phyloP scores from a whole-genome alignment of 2,113 vertebrate species.

The Lanius ludovicianus region DNA sequence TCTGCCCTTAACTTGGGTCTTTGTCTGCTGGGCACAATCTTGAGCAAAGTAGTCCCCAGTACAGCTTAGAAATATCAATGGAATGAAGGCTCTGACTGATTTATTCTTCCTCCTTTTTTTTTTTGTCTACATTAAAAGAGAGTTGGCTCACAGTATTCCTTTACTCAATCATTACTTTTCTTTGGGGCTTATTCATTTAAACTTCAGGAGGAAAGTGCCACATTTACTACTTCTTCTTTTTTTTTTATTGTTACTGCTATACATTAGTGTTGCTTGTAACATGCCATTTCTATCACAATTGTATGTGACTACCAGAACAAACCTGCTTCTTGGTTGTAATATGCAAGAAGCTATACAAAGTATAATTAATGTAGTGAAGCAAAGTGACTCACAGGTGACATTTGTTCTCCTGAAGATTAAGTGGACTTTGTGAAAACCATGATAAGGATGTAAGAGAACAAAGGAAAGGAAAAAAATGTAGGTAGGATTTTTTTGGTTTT shows the following conservation, averaged over 20 bases:
- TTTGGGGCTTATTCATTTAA: background rate
- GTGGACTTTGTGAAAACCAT: background rate
- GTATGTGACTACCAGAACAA: background rate
- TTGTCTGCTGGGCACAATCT: slow-evolving; percentile 5
- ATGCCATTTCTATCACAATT: background rate
- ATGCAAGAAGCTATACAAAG: background rate
- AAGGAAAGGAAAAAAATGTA: background rate
- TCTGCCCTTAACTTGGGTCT: slow-evolving; percentile 1
- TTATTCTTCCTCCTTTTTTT: slow-evolving; percentile 23
- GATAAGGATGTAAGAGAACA: background rate
- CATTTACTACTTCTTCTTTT: background rate
- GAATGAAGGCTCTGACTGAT: background rate
- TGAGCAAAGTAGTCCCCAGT: slow-evolving; percentile 1
- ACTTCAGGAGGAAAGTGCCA: background rate
- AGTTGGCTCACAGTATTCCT: background rate
- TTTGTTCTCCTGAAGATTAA: background rate
- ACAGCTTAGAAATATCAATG: slow-evolving; percentile 38
- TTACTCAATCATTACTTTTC: background rate
- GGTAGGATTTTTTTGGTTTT: background rate
- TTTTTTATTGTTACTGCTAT: background rate
- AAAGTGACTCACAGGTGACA: background rate
- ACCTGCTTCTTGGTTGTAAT: background rate
- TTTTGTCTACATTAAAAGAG: background rate
- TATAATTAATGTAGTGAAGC: background rate
- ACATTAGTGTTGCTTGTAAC: background rate